Evolutionary conservation across 2,113 vertebrate species (phyloP), one percentile per base, ranked within the genome.

Genomic region (Andinoacara biseriatus): DNA sequence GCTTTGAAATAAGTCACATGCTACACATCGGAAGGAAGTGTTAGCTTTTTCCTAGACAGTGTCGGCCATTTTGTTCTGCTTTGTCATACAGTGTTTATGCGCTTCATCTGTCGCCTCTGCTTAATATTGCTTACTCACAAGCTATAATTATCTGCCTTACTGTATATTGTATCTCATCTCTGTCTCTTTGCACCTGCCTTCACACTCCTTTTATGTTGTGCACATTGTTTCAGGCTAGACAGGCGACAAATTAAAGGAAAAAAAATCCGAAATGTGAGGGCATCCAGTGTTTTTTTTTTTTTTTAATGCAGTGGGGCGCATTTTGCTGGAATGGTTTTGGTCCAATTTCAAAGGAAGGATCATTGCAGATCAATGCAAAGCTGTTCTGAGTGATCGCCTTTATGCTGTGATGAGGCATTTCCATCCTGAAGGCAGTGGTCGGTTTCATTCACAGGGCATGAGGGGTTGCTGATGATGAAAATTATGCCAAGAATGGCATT

Each of bases 21-120:
- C 76, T 54, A 1, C 74, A 63, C 26, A 61, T 56, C 31, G 5
- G 82, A 77, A 74, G 49, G 80, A 90, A 65, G 58, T 56, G 56
- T 11, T 20, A 43, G 22, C 13, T 58, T 81, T 76, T 60, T 86
- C 78, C 60, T 52, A 33, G 72, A 87, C 74, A 69, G 63, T 14
- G 13, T 76, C 86, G 65, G 89, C 83, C 91, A 89, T 90, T 79
- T 91, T 92, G 86, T 82, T 82, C 61, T 85, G 82, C 86, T 89
- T 88, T 81, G 88, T 91, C 87, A 86, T 26, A 40, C 82, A 40
- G 80, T 74, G 60, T 87, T 81, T 87, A 69, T 81, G 76, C 61
- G 46, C 74, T 52, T 77, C 72, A 81, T 88, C 78, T 85, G 85
- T 93, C 92, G 84, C 75, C 84, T 90, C 72, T 29, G 57, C 79